A percentile compares a stretch with the other conserved stretches of the same genome.
phyloP scores from a whole-genome alignment of 1,140 invertebrate species.

The Notospermus geniculatus region DNA sequence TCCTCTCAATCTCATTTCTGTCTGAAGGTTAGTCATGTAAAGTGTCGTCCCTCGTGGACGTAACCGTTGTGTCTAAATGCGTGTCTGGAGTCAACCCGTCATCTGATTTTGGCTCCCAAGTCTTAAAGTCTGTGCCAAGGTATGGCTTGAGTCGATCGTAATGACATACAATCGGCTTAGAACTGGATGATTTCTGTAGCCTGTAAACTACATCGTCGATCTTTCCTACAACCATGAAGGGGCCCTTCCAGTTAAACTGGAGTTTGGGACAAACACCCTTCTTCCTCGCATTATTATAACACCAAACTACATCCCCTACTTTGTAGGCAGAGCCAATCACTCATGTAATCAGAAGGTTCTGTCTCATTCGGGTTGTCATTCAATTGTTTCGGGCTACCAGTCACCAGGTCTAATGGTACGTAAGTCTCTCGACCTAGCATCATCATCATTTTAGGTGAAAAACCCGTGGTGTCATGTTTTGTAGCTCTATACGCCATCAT shows the following conservation, averaged over 20 bases:
- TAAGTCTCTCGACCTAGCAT: conserved; percentile 23
- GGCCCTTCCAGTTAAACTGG: conserved; percentile 19
- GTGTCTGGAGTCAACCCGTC: no score
- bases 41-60: no score
- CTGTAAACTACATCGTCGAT: conserved; percentile 23
- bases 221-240: conserved; percentile 17
- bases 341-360: no score
- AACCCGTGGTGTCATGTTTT: conserved; percentile 15
- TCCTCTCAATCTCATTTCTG: no score
- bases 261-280: conserved; percentile 23
- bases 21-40: no score
- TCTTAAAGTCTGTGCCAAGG: no score
- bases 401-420: conserved; percentile 23
- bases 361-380: no score
- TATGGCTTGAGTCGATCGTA: conserved; percentile 6
- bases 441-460: conserved; percentile 16
- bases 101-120: no score
- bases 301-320: conserved; percentile 23
- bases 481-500: conserved; percentile 23
- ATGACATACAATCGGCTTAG: no score
- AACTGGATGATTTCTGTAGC: conserved; percentile 12
- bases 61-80: no score
- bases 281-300: conserved; percentile 16
- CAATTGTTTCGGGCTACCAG: no score
- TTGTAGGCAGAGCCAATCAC: no score